Evolutionary conservation across 2,888 invertebrate genomes (phyloP).

Genomic region (Polydesmus complanatus): DNA sequence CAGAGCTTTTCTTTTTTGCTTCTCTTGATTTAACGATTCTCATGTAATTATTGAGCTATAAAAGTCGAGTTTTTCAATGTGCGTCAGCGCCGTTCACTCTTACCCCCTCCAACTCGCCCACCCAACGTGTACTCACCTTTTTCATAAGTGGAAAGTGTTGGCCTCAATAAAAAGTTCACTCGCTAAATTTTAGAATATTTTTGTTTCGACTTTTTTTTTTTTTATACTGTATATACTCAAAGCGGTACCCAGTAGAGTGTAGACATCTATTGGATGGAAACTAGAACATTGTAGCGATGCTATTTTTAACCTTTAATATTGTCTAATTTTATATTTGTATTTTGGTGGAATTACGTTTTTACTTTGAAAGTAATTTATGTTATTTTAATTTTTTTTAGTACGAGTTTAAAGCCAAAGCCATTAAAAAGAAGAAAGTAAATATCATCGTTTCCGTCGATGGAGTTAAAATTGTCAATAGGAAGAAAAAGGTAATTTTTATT

Average conservation of each 20-base stretch:
- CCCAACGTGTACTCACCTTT: too few relatives aligned
- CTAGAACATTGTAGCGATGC: too few relatives aligned
- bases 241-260: too few relatives aligned
- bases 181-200: too few relatives aligned
- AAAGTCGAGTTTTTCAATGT: not conserved
- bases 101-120: too few relatives aligned
- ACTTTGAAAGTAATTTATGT: slow-evolving; percentile 9
- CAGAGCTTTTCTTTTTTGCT: not conserved
- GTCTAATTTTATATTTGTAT: not conserved
- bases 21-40: not conserved
- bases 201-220: too few relatives aligned
- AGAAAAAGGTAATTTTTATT: slow-evolving; percentile 49
- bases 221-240: too few relatives aligned
- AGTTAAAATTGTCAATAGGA: slow-evolving; percentile 71
- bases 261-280: too few relatives aligned
- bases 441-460: slow-evolving; percentile 91
- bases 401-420: slow-evolving; percentile 94
- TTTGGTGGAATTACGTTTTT: not conserved
- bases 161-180: too few relatives aligned
- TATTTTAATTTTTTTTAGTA: slow-evolving; percentile 53
- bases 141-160: too few relatives aligned
- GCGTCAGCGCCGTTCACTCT: not conserved
- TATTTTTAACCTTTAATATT: not conserved
- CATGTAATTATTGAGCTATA: not conserved
- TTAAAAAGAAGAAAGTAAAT: slow-evolving; percentile 94